phyloP scores from a whole-genome alignment of 2,113 vertebrate species.

The Aplodontia rufa region DNA sequence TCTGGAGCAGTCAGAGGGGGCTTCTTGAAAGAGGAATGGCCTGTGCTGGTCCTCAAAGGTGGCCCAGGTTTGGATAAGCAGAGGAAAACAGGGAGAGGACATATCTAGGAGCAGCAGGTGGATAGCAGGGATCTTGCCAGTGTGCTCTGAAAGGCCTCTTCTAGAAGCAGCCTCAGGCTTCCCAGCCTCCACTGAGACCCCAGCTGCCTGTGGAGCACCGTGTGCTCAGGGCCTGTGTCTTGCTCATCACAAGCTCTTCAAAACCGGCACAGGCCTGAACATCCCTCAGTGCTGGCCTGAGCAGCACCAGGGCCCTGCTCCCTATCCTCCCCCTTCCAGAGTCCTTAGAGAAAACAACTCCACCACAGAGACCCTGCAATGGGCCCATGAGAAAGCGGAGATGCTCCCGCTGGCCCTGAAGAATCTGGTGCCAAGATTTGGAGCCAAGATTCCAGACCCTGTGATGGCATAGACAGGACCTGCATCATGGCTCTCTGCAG shows the following conservation, averaged over 20 bases:
- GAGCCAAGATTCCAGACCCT: background rate
- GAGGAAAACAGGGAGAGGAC: background rate
- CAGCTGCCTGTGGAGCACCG: rapidly evolving
- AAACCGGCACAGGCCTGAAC: background rate
- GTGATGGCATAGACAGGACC: background rate
- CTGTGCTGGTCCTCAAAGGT: background rate
- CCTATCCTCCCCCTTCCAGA: background rate
- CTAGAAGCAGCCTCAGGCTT: background rate
- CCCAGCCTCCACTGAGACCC: background rate
- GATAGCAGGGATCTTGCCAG: background rate
- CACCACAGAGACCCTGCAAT: background rate
- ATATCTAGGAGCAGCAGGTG: background rate
- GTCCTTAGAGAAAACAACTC: background rate
- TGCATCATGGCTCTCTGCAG: background rate
- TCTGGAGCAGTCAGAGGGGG: background rate
- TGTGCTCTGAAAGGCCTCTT: background rate
- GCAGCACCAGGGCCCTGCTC: background rate
- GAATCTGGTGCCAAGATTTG: background rate
- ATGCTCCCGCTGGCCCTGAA: background rate
- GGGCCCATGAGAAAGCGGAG: background rate
- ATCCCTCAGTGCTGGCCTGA: too few relatives aligned
- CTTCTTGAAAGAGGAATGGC: background rate
- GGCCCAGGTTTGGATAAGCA: background rate
- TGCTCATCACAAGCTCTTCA: background rate
- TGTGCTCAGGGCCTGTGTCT: background rate